These are phyloP conservation scores for Scolopax bukidnonensis DNA, from an alignment of 2,797 vertebrate species.

Conservation along the genomic window DNA sequence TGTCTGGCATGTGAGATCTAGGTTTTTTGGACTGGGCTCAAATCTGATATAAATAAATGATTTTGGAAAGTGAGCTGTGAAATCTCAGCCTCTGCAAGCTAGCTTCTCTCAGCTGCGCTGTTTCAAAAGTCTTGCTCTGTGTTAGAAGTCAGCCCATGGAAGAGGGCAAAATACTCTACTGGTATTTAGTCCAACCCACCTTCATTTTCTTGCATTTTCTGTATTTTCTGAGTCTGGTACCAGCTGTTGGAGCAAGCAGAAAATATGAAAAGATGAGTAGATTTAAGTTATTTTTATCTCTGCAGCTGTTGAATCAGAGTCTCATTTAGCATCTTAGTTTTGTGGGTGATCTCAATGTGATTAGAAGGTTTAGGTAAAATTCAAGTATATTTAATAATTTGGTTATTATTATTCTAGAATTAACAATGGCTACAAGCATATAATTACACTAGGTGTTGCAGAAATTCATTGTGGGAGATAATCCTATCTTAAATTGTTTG, in stretches of 20 bases:
- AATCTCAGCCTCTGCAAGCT: not conserved
- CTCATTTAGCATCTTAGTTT: not conserved
- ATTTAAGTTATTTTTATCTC: slow-evolving; percentile 34
- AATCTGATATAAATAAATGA: not conserved
- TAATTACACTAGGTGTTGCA: not conserved
- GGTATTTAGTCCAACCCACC: not conserved
- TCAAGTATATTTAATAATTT: not conserved
- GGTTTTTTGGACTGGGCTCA: not conserved
- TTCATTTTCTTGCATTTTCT: not conserved
- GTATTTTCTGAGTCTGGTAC: not conserved
- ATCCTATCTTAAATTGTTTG: not conserved
- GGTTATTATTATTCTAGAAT: not conserved
- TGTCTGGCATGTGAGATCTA: not conserved
- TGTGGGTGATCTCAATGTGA: not conserved
- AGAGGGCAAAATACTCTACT: not conserved
- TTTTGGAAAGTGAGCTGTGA: not conserved
- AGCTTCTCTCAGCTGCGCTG: not conserved
- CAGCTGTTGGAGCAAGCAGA: slow-evolving; percentile 7
- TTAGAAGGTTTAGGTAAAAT: not conserved
- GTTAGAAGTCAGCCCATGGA: not conserved
- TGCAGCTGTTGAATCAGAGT: not conserved
- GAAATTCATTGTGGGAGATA: not conserved
- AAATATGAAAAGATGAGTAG: not conserved
- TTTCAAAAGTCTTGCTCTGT: not conserved
- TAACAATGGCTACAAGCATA: not conserved